phyloP scores from a whole-genome alignment of 2,113 vertebrate genomes.

The Campylomormyrus numenius region DNA sequence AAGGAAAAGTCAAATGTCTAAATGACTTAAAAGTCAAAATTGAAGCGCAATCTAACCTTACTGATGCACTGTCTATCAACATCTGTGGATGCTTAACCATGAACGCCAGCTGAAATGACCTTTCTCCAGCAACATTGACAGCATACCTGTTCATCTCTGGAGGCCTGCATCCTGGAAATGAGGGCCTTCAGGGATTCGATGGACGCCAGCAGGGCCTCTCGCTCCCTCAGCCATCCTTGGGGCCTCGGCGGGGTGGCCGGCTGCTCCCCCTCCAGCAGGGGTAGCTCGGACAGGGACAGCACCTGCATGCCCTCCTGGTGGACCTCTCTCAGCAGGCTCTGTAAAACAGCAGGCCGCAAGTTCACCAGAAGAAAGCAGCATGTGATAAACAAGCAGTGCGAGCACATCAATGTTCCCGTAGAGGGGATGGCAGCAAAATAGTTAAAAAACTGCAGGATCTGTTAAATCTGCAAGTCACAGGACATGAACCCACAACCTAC shows the following conservation, averaged over 20 bases:
- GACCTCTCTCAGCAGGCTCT: constrained; percentile 84
- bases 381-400: neutral
- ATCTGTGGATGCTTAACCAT: neutral
- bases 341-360: constrained; percentile 12
- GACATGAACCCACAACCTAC: neutral
- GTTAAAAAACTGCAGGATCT: neutral
- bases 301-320: constrained; percentile 90
- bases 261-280: constrained; percentile 47
- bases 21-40: neutral
- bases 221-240: constrained; percentile 69
- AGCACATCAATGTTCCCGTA: neutral
- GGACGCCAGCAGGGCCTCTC: constrained; percentile 69
- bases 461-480: neutral
- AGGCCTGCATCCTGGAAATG: constrained; percentile 74
- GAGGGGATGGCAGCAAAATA: neutral
- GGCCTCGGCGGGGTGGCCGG: constrained; percentile 41
- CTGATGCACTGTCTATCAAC: neutral
- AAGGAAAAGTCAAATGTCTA: neutral
- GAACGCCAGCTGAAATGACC: neutral
- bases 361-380: neutral
- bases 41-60: neutral
- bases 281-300: constrained; percentile 77
- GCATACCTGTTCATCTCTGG: constrained; percentile 64
- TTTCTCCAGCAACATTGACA: neutral
- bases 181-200: constrained; percentile 76